Evolutionary conservation across 2,888 invertebrate species (phyloP).

Genomic region (Drosophila paranaensis): DNA sequence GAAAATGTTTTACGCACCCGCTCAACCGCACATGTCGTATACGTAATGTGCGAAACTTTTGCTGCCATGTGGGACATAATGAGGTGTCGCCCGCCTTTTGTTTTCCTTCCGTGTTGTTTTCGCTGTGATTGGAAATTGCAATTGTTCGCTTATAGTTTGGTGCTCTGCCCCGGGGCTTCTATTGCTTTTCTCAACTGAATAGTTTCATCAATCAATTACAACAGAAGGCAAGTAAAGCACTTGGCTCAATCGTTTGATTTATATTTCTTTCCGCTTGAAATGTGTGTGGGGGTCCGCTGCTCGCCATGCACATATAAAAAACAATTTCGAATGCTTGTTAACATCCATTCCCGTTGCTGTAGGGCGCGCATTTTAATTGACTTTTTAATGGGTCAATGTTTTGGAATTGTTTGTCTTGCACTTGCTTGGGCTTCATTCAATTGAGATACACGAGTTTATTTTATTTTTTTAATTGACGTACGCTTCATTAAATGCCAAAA

Average conservation of each 20-base stretch:
- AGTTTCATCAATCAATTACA: constrained; percentile 62
- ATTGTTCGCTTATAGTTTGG: constrained; percentile 37
- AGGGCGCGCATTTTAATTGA: constrained; percentile 62
- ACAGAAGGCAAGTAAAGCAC: constrained; percentile 36
- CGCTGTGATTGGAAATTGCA: constrained; percentile 35
- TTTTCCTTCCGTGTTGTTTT: constrained; percentile 3
- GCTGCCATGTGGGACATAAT: constrained; percentile 8
- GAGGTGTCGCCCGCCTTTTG: constrained; percentile 26
- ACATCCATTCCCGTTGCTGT: constrained; percentile 22
- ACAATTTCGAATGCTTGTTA: constrained; percentile 34
- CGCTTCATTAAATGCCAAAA: constrained; percentile 32
- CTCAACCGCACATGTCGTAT: constrained; percentile 41
- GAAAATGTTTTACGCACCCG: constrained; percentile 8
- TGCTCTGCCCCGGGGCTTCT: constrained; percentile 12
- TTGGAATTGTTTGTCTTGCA: constrained; percentile 35
- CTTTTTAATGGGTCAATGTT: constrained; percentile 50
- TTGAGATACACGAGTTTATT: constrained; percentile 35
- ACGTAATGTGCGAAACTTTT: constrained; percentile 44
- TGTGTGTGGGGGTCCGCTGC: not conserved
- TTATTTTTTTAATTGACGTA: constrained; percentile 24
- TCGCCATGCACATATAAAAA: constrained; percentile 6
- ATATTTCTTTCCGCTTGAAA: constrained; percentile 18
- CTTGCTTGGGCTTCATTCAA: constrained; percentile 34
- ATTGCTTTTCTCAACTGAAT: constrained; percentile 23
- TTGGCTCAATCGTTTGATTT: constrained; percentile 63